Evolutionary conservation across 2,797 vertebrate genomes (phyloP).

Genomic region (Myiotriccus ornatus): DNA sequence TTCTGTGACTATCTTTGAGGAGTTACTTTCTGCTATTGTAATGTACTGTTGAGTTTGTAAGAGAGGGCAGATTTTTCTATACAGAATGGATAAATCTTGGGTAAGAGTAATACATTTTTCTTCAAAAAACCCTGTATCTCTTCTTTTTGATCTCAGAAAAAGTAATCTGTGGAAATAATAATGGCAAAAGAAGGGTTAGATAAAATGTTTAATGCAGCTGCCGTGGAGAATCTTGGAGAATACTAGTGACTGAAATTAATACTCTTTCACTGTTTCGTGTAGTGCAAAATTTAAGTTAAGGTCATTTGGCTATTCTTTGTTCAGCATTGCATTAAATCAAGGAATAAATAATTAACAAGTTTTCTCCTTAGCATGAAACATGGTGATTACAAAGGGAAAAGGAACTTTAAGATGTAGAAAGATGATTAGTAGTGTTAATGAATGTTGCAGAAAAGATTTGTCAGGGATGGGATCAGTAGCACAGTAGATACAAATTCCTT

Average conservation of each 20-base stretch:
- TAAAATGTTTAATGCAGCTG: background rate
- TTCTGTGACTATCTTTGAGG: background rate
- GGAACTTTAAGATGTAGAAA: background rate
- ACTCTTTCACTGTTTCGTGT: background rate
- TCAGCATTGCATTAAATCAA: background rate
- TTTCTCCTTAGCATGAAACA: constrained; percentile 27
- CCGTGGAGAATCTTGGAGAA: background rate
- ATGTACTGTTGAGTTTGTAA: background rate
- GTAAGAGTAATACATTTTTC: background rate
- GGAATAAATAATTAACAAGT: constrained; percentile 45
- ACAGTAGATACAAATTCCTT: background rate
- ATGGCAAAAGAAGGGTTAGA: background rate
- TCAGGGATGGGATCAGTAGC: background rate
- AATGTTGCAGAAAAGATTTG: background rate
- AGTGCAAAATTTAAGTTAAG: background rate
- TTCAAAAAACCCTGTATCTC: background rate
- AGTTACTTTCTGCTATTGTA: background rate
- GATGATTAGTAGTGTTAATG: background rate
- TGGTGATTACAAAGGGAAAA: constrained; percentile 20
- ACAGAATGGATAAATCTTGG: background rate
- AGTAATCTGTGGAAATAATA: background rate
- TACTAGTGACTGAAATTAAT: background rate
- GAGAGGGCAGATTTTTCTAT: background rate
- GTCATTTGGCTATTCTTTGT: background rate
- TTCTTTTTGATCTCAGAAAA: background rate